These are phyloP conservation scores for Pocota personata DNA, from an alignment of 2,888 invertebrate species.

Conservation along the genomic window DNA sequence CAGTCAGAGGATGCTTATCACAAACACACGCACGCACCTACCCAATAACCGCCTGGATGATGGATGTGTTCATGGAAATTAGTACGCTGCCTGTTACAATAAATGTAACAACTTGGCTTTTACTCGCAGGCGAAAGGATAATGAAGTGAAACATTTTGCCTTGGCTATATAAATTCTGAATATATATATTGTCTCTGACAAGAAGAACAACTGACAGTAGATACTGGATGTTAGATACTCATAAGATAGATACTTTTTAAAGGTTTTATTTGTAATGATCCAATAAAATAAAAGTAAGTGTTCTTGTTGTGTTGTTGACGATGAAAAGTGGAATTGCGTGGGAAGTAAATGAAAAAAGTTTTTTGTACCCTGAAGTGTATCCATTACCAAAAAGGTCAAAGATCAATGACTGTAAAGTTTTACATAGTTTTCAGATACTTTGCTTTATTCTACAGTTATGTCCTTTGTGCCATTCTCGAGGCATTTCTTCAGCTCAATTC, in stretches of 20 bases:
- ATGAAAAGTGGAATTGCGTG: not conserved
- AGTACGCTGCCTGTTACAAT: not conserved
- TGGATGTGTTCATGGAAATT: conserved; percentile 4
- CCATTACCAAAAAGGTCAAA: not conserved
- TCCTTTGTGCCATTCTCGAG: not conserved
- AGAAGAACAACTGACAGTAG: not conserved
- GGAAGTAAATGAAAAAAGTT: not conserved
- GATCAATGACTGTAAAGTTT: not conserved
- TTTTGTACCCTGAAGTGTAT: not conserved
- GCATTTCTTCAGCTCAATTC: not conserved
- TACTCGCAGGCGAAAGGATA: not conserved
- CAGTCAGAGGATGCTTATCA: not conserved
- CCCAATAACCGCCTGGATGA: not conserved
- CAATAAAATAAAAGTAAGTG: conserved; percentile 6
- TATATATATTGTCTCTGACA: not conserved
- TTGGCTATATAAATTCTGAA: not conserved
- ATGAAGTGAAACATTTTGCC: not conserved
- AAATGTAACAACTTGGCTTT: not conserved
- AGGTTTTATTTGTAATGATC: conserved; percentile 3
- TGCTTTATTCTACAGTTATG: not conserved
- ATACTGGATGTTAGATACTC: not conserved
- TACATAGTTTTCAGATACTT: not conserved
- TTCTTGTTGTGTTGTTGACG: not conserved
- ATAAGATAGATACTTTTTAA: not conserved
- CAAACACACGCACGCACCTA: not conserved